A percentile compares a stretch with the other conserved stretches of the same genome.
These are phyloP conservation scores for Podarcis cretensis DNA, from an alignment of 2,113 vertebrate species.

Conservation along the genomic window DNA sequence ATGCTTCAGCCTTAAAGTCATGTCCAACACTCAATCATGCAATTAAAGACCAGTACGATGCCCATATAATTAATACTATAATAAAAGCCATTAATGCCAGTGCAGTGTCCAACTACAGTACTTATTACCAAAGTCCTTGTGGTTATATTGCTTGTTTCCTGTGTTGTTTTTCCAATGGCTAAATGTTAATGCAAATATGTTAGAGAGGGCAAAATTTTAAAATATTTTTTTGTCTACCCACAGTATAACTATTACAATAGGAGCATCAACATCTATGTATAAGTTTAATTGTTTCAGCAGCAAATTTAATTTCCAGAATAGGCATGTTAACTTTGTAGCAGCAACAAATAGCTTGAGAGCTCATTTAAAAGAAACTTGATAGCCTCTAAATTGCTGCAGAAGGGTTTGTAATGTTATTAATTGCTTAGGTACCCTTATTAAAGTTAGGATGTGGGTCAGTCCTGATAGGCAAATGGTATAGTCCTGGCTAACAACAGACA, in stretches of 20 bases:
- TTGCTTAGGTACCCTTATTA: background rate
- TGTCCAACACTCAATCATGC: background rate
- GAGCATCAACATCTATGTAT: background rate
- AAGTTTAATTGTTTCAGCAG: background rate
- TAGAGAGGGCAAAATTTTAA: background rate
- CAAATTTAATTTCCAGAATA: background rate
- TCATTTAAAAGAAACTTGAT: background rate
- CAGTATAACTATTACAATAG: background rate
- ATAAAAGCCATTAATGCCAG: background rate
- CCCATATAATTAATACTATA: no score
- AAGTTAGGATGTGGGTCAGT: background rate
- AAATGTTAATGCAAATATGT: background rate
- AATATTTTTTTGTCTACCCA: conserved; percentile 1
- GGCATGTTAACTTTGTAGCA: background rate
- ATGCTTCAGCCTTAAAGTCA: background rate
- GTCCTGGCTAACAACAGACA: background rate
- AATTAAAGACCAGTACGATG: background rate
- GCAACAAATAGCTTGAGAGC: background rate
- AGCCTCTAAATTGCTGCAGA: background rate
- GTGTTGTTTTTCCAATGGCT: background rate
- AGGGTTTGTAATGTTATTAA: background rate
- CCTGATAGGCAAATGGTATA: background rate
- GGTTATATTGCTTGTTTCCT: accelerated
- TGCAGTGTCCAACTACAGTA: background rate
- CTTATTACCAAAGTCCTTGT: background rate